Evolutionary conservation across 2,888 invertebrate species (phyloP).

Genomic region (Tethea ocularis): DNA sequence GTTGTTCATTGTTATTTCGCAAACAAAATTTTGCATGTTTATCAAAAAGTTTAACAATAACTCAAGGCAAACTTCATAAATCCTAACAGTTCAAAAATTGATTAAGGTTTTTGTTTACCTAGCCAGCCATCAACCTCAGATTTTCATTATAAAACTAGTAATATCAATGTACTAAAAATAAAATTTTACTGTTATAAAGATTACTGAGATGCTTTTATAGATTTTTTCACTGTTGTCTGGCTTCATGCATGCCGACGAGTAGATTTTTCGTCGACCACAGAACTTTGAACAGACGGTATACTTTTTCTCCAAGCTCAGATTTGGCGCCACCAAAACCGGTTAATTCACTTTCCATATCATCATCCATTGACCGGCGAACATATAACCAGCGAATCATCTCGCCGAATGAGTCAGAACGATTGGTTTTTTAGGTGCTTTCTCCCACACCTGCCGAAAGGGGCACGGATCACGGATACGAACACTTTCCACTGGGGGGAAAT

Average conservation of each 20-base stretch:
- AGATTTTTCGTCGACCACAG: no score
- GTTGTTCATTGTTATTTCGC: not conserved
- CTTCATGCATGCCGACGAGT: constrained; percentile 14
- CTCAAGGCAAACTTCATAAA: constrained; percentile 15
- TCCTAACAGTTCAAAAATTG: constrained; percentile 21
- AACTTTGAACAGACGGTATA: constrained; percentile 19
- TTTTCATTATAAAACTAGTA: not conserved
- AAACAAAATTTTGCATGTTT: not conserved
- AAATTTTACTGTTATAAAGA: not conserved
- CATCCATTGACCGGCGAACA: constrained; percentile 42
- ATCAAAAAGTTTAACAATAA: not conserved
- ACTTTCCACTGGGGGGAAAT: constrained; percentile 80
- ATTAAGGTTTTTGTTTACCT: constrained; percentile 23
- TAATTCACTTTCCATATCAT: constrained; percentile 70
- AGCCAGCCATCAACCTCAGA: not conserved
- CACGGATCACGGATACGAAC: constrained; percentile 78
- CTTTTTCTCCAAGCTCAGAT: constrained; percentile 50
- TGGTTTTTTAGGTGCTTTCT: constrained; percentile 79
- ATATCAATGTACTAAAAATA: not conserved
- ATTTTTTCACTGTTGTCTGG: constrained; percentile 4
- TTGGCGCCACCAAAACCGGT: constrained; percentile 68
- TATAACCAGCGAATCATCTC: constrained; percentile 62
- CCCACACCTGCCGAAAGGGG: constrained; percentile 79
- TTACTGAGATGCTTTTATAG: not conserved
- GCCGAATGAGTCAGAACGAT: constrained; percentile 72